Evolutionary conservation across 1,140 invertebrate species (phyloP).

Genomic region (Brevipalpus yothersi): DNA sequence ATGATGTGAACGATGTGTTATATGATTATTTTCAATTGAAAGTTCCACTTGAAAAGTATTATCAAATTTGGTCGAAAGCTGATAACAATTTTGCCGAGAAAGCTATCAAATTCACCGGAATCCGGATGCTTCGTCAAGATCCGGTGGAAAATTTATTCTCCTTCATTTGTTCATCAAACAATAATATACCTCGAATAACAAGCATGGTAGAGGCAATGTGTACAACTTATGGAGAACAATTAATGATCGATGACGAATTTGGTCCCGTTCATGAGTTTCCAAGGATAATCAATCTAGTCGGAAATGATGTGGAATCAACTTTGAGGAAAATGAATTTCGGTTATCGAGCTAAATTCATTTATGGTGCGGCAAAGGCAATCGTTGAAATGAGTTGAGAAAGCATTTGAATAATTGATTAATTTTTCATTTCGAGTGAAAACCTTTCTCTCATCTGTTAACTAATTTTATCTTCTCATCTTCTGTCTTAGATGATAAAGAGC

Average conservation of each 20-base stretch:
- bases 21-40: constrained; percentile 24
- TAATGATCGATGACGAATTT: constrained; percentile 34
- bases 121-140: constrained; percentile 74
- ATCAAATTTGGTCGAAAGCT: constrained; percentile 40
- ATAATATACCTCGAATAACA: constrained; percentile 71
- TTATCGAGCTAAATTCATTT: constrained; percentile 67
- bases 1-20: constrained; percentile 12
- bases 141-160: constrained; percentile 77
- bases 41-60: constrained; percentile 37
- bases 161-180: constrained; percentile 93
- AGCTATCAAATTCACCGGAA: constrained; percentile 41
- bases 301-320: constrained; percentile 33
- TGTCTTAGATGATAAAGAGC: constrained; percentile 30
- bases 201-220: constrained; percentile 79
- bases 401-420: too few relatives aligned
- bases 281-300: constrained; percentile 32
- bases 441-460: not conserved
- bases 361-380: constrained; percentile 39
- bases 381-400: constrained; percentile 8
- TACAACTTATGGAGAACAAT: constrained; percentile 44
- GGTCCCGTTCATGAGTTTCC: constrained; percentile 53
- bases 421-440: too few relatives aligned
- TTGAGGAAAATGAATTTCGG: constrained; percentile 62
- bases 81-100: constrained; percentile 47
- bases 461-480: not conserved